Conservation (phyloP, 2,888 invertebrate genomes). For the Mycalesis mineus region DNA sequence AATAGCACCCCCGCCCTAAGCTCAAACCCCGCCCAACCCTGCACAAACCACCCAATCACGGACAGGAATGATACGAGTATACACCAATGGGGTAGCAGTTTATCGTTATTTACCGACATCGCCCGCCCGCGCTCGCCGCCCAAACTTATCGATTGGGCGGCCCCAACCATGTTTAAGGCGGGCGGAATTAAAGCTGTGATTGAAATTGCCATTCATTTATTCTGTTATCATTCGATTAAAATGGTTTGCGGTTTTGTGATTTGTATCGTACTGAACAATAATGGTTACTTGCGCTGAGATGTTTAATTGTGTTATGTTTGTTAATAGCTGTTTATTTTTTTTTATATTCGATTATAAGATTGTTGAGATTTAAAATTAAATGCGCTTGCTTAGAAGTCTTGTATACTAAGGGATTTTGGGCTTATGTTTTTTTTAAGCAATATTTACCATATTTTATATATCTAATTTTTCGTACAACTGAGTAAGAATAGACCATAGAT, state of each 20-base stretch:
- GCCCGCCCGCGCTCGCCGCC: constrained; percentile 60
- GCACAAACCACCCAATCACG: constrained; percentile 35
- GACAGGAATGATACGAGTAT: constrained; percentile 26
- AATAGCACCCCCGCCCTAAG: constrained; percentile 22
- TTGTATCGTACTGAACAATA: constrained; percentile 32
- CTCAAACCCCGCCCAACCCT: constrained; percentile 20
- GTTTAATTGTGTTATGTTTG: constrained; percentile 3
- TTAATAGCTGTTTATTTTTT: background rate
- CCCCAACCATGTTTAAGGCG: constrained; percentile 70
- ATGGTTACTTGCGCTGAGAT: constrained; percentile 7
- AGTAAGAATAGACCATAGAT: no score
- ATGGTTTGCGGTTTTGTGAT: constrained; percentile 40
- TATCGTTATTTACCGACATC: constrained; percentile 70
- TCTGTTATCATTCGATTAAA: constrained; percentile 55
- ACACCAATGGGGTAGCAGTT: constrained; percentile 45
- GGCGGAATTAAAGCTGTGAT: constrained; percentile 76
- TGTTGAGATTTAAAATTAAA: no score
- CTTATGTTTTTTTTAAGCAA: no score
- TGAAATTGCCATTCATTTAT: constrained; percentile 36
- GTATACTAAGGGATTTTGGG: no score
- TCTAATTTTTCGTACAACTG: no score
- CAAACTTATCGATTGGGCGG: constrained; percentile 70
- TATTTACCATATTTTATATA: no score
- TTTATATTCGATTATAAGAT: background rate
- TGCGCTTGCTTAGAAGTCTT: no score